Evolutionary conservation across 2,113 vertebrate species (phyloP).

Genomic region (Pedionomus torquatus): DNA sequence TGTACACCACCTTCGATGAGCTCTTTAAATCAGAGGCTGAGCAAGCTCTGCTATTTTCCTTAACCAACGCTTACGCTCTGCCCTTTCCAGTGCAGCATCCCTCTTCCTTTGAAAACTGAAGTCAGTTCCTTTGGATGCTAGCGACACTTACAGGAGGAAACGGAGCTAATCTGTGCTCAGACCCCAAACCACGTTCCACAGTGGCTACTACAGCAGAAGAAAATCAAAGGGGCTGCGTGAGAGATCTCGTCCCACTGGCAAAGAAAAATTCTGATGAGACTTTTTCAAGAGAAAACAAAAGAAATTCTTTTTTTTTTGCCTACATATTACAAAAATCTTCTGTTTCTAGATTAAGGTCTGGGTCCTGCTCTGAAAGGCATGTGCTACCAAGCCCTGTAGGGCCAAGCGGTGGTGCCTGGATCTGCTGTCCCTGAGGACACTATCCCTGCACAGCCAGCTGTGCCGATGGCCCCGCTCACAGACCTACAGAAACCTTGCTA

Average conservation of each 20-base stretch:
- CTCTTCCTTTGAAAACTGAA: conserved; percentile 1
- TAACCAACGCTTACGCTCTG: neutral
- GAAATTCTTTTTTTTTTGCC: neutral
- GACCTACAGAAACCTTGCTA: neutral
- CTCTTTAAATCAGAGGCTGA: neutral
- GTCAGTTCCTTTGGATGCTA: conserved; percentile 16
- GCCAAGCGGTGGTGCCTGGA: neutral
- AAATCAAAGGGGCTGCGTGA: neutral
- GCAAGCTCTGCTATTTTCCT: neutral
- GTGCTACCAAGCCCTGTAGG: neutral
- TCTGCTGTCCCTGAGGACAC: neutral
- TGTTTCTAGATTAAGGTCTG: neutral
- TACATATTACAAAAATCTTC: neutral
- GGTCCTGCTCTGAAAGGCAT: neutral
- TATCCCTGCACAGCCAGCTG: neutral
- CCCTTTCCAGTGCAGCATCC: neutral
- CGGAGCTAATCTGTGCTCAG: neutral
- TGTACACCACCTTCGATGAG: neutral
- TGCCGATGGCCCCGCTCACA: neutral
- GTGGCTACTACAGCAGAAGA: neutral
- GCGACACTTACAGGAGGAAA: conserved; percentile 41
- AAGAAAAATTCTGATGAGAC: neutral
- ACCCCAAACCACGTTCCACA: neutral
- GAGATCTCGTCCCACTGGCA: neutral
- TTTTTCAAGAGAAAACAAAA: neutral